Evolutionary conservation across 2,113 vertebrate genomes (phyloP).

Genomic region (Petrocephalus zakoni): DNA sequence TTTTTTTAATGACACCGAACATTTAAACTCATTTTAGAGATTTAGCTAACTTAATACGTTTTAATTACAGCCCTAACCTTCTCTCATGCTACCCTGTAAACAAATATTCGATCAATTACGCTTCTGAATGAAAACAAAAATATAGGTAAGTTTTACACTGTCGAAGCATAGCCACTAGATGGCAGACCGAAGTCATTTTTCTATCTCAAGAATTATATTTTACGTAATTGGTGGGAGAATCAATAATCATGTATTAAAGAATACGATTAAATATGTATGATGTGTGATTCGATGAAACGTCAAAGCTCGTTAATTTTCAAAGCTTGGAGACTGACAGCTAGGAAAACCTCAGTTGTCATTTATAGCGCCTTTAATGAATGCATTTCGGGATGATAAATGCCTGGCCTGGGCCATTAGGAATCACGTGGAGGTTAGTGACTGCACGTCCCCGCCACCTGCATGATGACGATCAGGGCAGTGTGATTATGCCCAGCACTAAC

Average conservation of each 20-base stretch:
- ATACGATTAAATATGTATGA: background rate
- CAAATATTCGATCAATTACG: background rate
- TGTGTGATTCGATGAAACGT: background rate
- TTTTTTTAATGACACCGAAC: background rate
- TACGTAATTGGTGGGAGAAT: background rate
- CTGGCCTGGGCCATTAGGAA: background rate
- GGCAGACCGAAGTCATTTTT: background rate
- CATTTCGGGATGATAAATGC: background rate
- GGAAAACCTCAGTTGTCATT: background rate
- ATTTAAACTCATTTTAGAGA: background rate
- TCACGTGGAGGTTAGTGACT: background rate
- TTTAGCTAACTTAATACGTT: background rate
- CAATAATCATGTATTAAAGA: background rate
- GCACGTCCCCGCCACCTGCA: background rate
- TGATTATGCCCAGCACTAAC: background rate
- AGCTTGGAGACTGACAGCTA: background rate
- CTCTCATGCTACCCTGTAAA: background rate
- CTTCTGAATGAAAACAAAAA: background rate
- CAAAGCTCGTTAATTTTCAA: background rate
- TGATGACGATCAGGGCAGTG: background rate
- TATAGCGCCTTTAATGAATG: background rate
- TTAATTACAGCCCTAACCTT: background rate
- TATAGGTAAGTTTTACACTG: background rate
- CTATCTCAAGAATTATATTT: background rate
- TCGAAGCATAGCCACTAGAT: background rate